Base-by-base conservation (phyloP, 1,140 invertebrate species). In the Bombus picipes region DNA sequence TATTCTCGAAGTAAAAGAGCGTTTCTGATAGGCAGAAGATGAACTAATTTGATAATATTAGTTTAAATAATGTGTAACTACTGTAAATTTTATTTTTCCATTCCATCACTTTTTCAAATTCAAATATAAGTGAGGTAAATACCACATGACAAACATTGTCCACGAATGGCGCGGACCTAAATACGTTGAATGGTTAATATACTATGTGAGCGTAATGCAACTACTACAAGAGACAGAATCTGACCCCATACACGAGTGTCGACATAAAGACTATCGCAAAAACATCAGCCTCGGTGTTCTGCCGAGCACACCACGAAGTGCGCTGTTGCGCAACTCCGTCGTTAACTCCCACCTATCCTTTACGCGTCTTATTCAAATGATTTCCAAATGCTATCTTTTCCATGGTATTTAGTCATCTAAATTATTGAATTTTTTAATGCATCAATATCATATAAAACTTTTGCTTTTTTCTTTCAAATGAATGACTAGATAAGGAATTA, bases 181-280 rank as follows among this genome's bases (percentile, higher is more conserved):
- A 82, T 88, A 37, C 37, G 81, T 57, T 37, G 87, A 84, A 91
- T 15, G 82, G 89, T 87, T 91, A 91, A 84, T 91, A 91, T 32
- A 71, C 25, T 25, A 10, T 65, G 66, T 37, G 47, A 85, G 71
- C 85, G 74, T 78, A 75, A 59, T 70, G 68, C 53, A 81, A 62
- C 41, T 65, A 68, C 77, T 77, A 57, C 59, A 37, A 68, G 65
- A 83, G 74, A 75, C 59, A 70, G 43, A 89, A 59, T 83, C 75
- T 62, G 41, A 43, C 78, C 81, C 72, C 70, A 47, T 81, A 78
- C 72, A 78, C 77, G 77, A 80, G 37, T 59, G 70, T 25, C 68
- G 80, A n/a, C 59, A 75, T 83, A 73, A 74, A 74, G 72, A 86
- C 87, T 87, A 70, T 92, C 41, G 91, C 79, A 89, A 92, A 92